phyloP scores from a whole-genome alignment of 2,888 invertebrate species.

The Linhomoeus sp. region DNA sequence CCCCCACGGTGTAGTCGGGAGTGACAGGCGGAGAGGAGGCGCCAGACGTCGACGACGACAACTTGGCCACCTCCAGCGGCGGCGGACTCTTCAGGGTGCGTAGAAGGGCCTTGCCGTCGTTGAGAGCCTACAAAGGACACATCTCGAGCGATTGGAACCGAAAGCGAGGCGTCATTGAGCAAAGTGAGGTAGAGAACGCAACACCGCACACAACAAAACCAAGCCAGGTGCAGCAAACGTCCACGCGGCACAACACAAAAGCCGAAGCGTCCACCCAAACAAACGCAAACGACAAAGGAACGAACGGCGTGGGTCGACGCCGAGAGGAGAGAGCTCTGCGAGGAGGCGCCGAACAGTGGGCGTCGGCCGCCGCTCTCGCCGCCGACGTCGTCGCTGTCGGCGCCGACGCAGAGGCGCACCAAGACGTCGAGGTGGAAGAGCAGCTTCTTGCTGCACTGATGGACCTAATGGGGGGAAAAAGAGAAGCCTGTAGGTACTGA shows the following conservation, averaged over 20 bases:
- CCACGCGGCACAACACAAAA: neutral
- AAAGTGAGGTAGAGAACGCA: neutral
- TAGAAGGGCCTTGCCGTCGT: slow-evolving; percentile 32
- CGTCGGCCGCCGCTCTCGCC: neutral
- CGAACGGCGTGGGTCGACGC: too few species aligned
- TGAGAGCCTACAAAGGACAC: slow-evolving; percentile 27
- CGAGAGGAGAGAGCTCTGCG: neutral
- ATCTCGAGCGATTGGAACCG: neutral
- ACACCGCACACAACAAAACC: neutral
- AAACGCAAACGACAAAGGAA: neutral
- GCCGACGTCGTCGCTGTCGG: neutral
- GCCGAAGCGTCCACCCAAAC: neutral
- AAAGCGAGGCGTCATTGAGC: too few species aligned
- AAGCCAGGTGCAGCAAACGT: neutral
- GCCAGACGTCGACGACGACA: slow-evolving; percentile 31
- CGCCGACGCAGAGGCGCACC: slow-evolving; percentile 62
- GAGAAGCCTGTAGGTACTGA: too few species aligned
- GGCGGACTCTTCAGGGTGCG: neutral
- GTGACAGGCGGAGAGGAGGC: slow-evolving; percentile 26
- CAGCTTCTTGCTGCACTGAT: slow-evolving; percentile 84
- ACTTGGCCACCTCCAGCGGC: slow-evolving; percentile 43
- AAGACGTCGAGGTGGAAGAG: slow-evolving; percentile 82
- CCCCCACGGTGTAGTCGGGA: slow-evolving; percentile 39
- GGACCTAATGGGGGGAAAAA: too few species aligned
- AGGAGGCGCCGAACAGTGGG: slow-evolving; percentile 41